A percentile compares a stretch with the other conserved stretches of the same genome.
These are phyloP conservation scores for Ormyrus labotus DNA, from an alignment of 2,888 invertebrate species.

Conservation along the genomic window DNA sequence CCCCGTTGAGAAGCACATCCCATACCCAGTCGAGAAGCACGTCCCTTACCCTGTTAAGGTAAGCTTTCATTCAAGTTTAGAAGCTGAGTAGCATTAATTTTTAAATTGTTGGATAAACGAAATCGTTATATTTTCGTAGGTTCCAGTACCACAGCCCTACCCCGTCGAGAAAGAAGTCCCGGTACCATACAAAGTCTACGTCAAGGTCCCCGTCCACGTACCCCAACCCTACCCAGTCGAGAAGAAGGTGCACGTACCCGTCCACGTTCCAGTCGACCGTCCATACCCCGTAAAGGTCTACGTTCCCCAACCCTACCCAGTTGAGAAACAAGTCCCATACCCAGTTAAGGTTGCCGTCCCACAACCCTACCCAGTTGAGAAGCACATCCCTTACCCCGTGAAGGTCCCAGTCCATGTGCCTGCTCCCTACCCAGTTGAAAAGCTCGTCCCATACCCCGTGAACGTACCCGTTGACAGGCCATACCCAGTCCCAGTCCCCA, in stretches of 20 bases:
- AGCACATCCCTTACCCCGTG: slow-evolving; percentile 86
- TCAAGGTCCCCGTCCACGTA: slow-evolving; percentile 87
- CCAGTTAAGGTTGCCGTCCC: slow-evolving; percentile 85
- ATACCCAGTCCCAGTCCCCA: slow-evolving; percentile 77
- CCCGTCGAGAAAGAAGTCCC: slow-evolving; percentile 83
- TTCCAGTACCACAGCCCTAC: slow-evolving; percentile 83
- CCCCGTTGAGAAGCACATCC: slow-evolving; percentile 72
- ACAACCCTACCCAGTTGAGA: slow-evolving; percentile 85
- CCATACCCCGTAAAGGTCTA: slow-evolving; percentile 88
- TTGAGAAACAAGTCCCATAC: slow-evolving; percentile 85
- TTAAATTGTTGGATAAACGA: background rate
- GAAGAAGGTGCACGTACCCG: slow-evolving; percentile 85
- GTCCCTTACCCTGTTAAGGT: slow-evolving; percentile 80
- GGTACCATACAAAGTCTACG: slow-evolving; percentile 86
- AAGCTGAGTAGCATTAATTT: background rate
- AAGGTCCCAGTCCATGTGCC: slow-evolving; percentile 81
- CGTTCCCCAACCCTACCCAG: slow-evolving; percentile 88
- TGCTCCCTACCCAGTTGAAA: slow-evolving; percentile 81
- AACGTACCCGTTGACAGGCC: slow-evolving; percentile 82
- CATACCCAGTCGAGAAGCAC: slow-evolving; percentile 84
- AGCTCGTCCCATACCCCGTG: slow-evolving; percentile 84
- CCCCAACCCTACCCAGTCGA: slow-evolving; percentile 88
- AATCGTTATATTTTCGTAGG: slow-evolving; percentile 24
- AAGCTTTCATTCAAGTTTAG: slow-evolving; percentile 59
- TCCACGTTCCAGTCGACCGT: slow-evolving; percentile 84